Evolutionary conservation across 1,140 invertebrate species (phyloP).

Genomic region (Charaxes varanes): DNA sequence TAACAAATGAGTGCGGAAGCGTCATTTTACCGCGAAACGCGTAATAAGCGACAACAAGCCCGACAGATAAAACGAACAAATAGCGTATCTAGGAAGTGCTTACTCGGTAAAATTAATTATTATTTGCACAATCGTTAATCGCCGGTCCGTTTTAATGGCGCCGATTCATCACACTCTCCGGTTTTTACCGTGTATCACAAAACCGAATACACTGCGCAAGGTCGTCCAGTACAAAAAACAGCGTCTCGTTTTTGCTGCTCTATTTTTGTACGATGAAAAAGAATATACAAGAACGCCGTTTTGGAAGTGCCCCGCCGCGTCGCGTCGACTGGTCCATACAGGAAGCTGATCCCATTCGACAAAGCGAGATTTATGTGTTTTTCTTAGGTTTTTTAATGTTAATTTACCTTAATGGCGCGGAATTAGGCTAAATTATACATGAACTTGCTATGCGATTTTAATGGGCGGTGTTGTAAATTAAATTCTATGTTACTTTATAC

Average conservation of each 20-base stretch:
- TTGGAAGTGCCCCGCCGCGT: constrained; percentile 48
- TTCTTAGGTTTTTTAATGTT: constrained; percentile 28
- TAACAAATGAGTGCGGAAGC: constrained; percentile 1
- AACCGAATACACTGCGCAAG: constrained; percentile 65
- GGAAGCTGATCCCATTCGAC: constrained; percentile 63
- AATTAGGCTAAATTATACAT: constrained; percentile 4
- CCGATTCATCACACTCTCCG: constrained; percentile 57
- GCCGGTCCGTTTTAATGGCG: constrained; percentile 43
- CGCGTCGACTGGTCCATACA: constrained; percentile 55
- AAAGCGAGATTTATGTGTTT: constrained; percentile 66
- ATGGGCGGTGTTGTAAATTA: too few relatives aligned
- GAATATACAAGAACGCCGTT: constrained; percentile 65
- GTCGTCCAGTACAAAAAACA: constrained; percentile 60
- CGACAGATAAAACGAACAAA: constrained; percentile 13
- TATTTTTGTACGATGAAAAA: constrained; percentile 64
- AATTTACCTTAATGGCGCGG: too few relatives aligned
- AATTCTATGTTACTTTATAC: too few relatives aligned
- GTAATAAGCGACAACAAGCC: constrained; percentile 1
- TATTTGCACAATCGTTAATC: constrained; percentile 38
- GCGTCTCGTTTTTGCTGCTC: constrained; percentile 61
- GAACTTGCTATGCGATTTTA: too few relatives aligned
- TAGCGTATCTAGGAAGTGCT: constrained; percentile 38
- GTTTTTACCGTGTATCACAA: constrained; percentile 63
- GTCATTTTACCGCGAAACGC: background rate
- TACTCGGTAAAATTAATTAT: constrained; percentile 48